phyloP scores from a whole-genome alignment of 2,797 vertebrate species.

The Mus spretus region DNA sequence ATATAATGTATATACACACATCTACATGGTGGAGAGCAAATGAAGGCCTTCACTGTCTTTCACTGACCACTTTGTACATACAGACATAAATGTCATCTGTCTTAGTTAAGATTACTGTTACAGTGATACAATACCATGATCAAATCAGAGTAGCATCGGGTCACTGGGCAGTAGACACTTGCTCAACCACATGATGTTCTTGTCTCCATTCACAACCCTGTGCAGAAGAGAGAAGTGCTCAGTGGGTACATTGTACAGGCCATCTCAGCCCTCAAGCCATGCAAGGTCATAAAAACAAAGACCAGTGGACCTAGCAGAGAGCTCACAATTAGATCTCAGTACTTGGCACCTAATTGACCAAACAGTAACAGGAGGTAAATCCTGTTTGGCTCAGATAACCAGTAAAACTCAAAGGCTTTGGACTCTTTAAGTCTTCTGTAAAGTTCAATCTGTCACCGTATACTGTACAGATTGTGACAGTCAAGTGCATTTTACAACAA shows the following conservation, averaged over 20 bases:
- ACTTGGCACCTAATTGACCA: background rate
- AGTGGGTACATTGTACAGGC: background rate
- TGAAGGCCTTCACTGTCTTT: background rate
- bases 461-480: background rate
- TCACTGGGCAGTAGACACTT: background rate
- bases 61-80: background rate
- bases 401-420: background rate
- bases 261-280: background rate
- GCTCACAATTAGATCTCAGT: background rate
- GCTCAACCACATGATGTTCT: no score
- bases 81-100: no score
- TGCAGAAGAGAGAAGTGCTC: background rate
- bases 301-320: background rate
- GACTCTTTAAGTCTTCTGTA: background rate
- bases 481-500: no score
- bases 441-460: background rate
- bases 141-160: no score
- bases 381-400: background rate
- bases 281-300: background rate
- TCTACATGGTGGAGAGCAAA: background rate
- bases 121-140: background rate
- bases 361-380: background rate
- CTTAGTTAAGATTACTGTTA: background rate
- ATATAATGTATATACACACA: background rate
- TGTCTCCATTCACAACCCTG: background rate